phyloP scores from a whole-genome alignment of 1,140 invertebrate genomes.

The Rhizoglyphus robini region DNA sequence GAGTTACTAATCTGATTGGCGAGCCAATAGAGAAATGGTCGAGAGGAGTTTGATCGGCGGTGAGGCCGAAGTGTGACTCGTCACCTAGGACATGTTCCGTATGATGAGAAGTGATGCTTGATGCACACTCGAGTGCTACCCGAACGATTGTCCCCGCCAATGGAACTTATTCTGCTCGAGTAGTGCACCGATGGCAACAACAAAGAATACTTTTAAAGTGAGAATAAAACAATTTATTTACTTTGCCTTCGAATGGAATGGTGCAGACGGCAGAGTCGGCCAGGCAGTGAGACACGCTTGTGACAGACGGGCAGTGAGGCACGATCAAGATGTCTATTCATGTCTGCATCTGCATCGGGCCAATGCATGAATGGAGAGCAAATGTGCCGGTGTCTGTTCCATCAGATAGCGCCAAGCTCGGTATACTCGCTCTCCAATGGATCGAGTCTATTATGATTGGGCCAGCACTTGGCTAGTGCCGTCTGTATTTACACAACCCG shows the following conservation, averaged over 20 bases:
- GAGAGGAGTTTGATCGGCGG: too few species aligned
- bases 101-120: background rate
- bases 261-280: background rate
- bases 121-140: background rate
- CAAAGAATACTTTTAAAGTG: background rate
- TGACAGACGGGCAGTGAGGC: background rate
- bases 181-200: background rate
- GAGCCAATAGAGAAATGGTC: too few species aligned
- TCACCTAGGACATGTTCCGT: too few species aligned
- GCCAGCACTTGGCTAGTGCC: background rate
- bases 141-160: background rate
- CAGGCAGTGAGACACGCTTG: background rate
- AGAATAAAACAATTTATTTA: conserved; percentile 10
- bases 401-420: background rate
- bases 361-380: conserved; percentile 1
- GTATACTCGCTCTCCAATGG: background rate
- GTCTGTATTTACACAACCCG: background rate
- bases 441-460: background rate
- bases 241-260: background rate
- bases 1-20: too few species aligned
- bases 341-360: background rate
- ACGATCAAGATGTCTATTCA: conserved; percentile 5
- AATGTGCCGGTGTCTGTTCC: conserved; percentile 3
- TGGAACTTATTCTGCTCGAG: conserved; percentile 2
- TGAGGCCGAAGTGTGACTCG: too few species aligned